Conservation (phyloP, 1,140 invertebrate genomes). For the Limonius californicus region DNA sequence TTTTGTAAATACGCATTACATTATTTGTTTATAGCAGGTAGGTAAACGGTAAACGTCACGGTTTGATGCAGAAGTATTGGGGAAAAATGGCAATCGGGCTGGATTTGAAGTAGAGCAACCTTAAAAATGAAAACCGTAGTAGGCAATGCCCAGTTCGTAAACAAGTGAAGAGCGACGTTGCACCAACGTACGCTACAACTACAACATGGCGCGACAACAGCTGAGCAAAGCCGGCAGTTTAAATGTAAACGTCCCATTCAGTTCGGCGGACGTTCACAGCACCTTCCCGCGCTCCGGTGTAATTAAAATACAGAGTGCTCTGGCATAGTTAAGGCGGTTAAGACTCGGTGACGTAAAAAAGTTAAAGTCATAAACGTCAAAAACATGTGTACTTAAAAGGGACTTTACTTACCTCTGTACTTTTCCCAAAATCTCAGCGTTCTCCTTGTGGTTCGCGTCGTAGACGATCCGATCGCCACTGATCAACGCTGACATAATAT, state of each 20-base stretch:
- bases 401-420: conserved; percentile 36
- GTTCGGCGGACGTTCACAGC: background rate
- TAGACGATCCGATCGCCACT: conserved; percentile 1
- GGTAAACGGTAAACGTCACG: too few species aligned
- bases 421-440: conserved; percentile 33
- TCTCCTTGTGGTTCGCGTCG: conserved; percentile 11
- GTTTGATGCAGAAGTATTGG: too few species aligned
- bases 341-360: conserved; percentile 9
- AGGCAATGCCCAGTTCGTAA: background rate
- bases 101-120: too few species aligned
- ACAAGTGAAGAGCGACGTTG: conserved; percentile 7
- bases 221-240: conserved; percentile 26
- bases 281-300: background rate
- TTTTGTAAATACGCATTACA: too few species aligned
- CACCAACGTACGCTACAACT: conserved; percentile 12
- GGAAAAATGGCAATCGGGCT: too few species aligned
- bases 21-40: too few species aligned
- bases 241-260: conserved; percentile 10
- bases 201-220: conserved; percentile 34
- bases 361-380: conserved; percentile 36
- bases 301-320: background rate
- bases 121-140: too few species aligned
- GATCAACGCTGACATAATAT: conserved; percentile 8
- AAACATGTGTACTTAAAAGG: conserved; percentile 35
- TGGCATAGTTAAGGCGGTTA: background rate